Percentiles rank a stretch among this genome's conserved stretches.
phyloP scores from a whole-genome alignment of 2,797 vertebrate species.

The Nasua narica region DNA sequence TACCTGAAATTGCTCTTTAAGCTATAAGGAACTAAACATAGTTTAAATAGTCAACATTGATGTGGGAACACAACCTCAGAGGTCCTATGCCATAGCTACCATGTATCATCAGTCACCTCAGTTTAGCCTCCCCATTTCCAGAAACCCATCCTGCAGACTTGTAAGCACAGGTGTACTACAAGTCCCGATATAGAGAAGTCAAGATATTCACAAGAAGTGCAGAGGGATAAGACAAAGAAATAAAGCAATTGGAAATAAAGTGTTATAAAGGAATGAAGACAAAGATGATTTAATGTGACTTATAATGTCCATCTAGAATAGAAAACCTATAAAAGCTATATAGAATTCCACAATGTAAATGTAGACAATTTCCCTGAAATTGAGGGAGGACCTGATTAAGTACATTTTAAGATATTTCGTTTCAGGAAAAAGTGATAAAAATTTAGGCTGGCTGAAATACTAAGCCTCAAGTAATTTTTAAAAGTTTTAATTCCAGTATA shows the following conservation, averaged over 20 bases:
- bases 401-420: neutral
- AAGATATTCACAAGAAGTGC: neutral
- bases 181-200: neutral
- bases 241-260: neutral
- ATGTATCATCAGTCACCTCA: neutral
- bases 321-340: neutral
- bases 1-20: neutral
- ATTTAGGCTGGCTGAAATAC: neutral
- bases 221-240: neutral
- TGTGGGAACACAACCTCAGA: neutral
- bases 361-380: constrained; percentile 11
- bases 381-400: neutral
- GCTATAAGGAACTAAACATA: neutral
- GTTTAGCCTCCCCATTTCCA: neutral
- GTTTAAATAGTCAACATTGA: neutral
- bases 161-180: neutral
- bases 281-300: neutral
- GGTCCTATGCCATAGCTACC: neutral
- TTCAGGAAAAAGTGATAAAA: neutral
- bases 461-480: neutral
- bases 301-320: neutral
- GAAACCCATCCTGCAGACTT: neutral
- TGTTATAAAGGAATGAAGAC: neutral
- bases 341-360: neutral
- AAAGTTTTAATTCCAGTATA: neutral